Percentiles rank a stretch among this genome's conserved stretches.
Evolutionary conservation across 2,888 invertebrate genomes (phyloP).

Genomic region (Nebria salina): DNA sequence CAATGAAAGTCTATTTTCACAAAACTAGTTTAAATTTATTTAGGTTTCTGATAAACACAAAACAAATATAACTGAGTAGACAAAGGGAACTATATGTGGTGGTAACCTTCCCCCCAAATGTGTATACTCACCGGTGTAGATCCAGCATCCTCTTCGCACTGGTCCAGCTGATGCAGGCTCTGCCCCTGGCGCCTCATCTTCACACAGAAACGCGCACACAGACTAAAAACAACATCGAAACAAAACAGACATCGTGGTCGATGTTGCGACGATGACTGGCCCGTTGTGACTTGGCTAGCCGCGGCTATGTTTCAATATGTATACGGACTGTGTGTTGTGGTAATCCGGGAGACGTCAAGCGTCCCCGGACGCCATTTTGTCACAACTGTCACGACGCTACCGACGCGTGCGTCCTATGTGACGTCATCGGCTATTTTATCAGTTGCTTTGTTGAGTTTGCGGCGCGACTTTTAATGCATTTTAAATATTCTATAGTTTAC

Average conservation of each 20-base stretch:
- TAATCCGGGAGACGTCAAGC: conserved; percentile 37
- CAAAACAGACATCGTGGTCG: neutral
- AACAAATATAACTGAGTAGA: neutral
- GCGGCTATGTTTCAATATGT: neutral
- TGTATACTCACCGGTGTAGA: conserved; percentile 64
- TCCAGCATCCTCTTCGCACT: conserved; percentile 66
- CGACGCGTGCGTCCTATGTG: neutral
- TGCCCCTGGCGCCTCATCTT: conserved; percentile 54
- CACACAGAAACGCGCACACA: conserved; percentile 14
- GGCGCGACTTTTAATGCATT: neutral
- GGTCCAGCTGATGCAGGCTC: conserved; percentile 59
- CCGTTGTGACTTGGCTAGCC: neutral
- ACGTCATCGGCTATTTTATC: neutral
- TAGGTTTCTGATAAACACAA: neutral
- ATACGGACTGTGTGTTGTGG: neutral
- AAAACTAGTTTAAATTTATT: too few relatives aligned
- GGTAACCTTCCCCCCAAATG: neutral
- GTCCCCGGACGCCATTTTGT: conserved; percentile 39
- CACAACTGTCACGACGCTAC: conserved; percentile 36
- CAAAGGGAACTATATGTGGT: neutral
- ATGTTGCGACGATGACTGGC: neutral
- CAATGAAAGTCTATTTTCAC: too few relatives aligned
- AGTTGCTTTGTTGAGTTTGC: neutral
- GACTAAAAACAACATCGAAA: neutral
- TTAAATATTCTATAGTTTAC: neutral